Base-by-base conservation (phyloP, 2,888 invertebrate genomes). In the Smittia aterrima region DNA sequence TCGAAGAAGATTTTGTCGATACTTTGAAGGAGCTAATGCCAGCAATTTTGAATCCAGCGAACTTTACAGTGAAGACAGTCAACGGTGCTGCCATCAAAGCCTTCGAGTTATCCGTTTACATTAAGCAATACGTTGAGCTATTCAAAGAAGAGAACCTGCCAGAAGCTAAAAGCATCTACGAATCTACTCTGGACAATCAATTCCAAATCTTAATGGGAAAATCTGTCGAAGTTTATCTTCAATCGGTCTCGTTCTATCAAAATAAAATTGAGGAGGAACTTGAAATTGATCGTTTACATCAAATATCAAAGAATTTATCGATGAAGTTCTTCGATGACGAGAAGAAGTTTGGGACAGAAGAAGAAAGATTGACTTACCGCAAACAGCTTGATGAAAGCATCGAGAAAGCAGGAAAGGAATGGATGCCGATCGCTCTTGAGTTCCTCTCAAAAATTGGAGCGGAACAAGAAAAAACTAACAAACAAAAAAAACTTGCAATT, bases 1-100 rank as follows among this genome's bases (percentile, higher is more conserved):
- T 75, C 38, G 75, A 75, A 32, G 72, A 68, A 11, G 75, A 75
- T 53, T 75, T 75, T 74, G 64, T 47, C 11, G 68, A 68, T 13
- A 25, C 16, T 13, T 16, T 75, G 18, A 64, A 68, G 32, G 70
- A 66, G 22, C 47, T 75, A 0, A 3, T 74, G 13, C 68, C 64
- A 18, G 7, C 41, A 6, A 3, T 75, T 22, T 25, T 75, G 24
- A 24, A 41, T 13, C 75, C 75, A 0, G 11, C 67, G n/a, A 75
- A 54, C 1, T 18, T 75, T 2, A 6, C 62, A 1, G 25, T 47
- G 0, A 75, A 75, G 53, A 25, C 41, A 1, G 20, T 74, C 11
- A 75, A 74, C 20, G 54, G 40, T 11, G 38, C 32, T 2, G 16
- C 54, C 11, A 27, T 75, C 7, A 73, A 64, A n/a, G 73, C 54